Evolutionary conservation across 2,888 invertebrate species (phyloP), one percentile per base, ranked within the genome.

Genomic region (Ennomos fuscantarius): DNA sequence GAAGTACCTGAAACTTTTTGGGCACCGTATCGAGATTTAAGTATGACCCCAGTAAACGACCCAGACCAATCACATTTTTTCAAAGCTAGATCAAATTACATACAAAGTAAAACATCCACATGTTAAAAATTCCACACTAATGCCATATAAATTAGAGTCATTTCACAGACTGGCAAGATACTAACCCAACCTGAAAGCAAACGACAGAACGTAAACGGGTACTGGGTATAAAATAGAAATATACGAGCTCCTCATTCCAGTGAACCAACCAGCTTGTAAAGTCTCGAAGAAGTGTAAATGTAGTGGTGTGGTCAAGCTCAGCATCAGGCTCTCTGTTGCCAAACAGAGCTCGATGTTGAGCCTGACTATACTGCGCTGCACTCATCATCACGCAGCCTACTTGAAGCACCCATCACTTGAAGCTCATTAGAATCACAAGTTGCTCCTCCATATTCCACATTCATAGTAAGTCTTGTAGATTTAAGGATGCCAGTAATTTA

Each of bases 291-390:
- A 33, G 34, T 39, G 45, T 37, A 37, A 13, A 35, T 41, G 41
- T 35, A 49, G 58, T 52, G 52, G 36, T 59, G 55, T 49, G 52
- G 55, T 58, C 62, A 58, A 59, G 54, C 54, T 62, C 55, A 56
- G 51, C 49, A 55, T 50, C 53, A 51, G 53, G 62, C 44, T 59
- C 53, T 56, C 51, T 62, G 60, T 44, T 49, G 42, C 31, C 32
- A 41, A 35, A 51, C 56, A 60, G 60, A 59, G 56, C 60, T 56
- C 45, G 56, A 44, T 15, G 60, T 48, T 54, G 60, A 62, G 58
- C 49, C 55, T 43, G 52, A 31, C 58, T 50, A 59, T 46, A 46
- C 32, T 49, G 43, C 55, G 55, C 52, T 43, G 39, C 62, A 52
- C 55, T 47, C 42, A 15, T 37, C 55, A 48, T 49, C 58, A 52